A percentile compares a stretch with the other conserved stretches of the same genome.
Conservation (phyloP, 2,113 vertebrate genomes). For the Oreocharis arfaki region DNA sequence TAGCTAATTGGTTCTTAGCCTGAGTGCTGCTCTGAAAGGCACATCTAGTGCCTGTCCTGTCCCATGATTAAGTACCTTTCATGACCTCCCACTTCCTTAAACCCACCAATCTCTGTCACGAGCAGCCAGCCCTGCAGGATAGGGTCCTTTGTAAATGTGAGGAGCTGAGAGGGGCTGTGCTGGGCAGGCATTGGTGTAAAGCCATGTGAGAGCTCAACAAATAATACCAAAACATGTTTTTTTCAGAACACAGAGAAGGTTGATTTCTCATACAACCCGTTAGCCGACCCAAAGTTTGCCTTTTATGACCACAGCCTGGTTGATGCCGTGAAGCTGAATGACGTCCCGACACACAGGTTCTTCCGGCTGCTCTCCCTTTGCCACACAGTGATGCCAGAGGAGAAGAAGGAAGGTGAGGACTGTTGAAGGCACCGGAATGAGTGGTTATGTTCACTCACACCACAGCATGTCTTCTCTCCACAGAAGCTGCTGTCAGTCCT, state of each 20-base stretch:
- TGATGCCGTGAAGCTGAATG: conserved; percentile 75
- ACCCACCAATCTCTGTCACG: neutral
- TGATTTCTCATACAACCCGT: conserved; percentile 86
- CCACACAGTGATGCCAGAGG: conserved; percentile 93
- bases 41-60: neutral
- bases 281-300: conserved; percentile 85
- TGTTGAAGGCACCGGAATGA: neutral
- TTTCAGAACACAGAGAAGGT: conserved; percentile 81
- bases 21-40: neutral
- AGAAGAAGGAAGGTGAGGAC: conserved; percentile 85
- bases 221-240: neutral
- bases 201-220: neutral
- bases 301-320: conserved; percentile 88
- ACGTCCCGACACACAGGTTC: conserved; percentile 75
- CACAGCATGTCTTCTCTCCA: neutral
- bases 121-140: neutral
- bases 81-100: neutral
- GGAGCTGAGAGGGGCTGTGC: neutral
- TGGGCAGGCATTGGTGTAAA: neutral
- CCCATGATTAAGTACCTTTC: neutral
- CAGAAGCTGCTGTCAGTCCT: neutral
- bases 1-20: neutral
- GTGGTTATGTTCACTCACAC: neutral
- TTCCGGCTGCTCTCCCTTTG: conserved; percentile 90
- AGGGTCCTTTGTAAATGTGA: neutral